Evolutionary conservation across 2,888 invertebrate species (phyloP), one percentile per base, ranked within the genome.

Genomic region (Apodemia hepburni): DNA sequence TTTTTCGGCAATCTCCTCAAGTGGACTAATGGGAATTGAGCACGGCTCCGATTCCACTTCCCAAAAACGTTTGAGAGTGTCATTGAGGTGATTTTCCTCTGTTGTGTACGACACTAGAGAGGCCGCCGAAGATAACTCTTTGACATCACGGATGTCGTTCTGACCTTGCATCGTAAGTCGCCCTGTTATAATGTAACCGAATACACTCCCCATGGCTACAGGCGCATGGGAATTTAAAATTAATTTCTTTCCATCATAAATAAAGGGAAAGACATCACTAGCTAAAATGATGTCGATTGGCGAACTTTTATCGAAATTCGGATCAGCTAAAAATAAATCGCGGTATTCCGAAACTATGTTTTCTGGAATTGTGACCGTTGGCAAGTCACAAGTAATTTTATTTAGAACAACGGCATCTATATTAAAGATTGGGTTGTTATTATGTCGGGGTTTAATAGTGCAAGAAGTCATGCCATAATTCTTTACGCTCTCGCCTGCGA

Each of bases 1-100:
- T n/a, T 61, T 33, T 61, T 64, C 64, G 5, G 63, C 63, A 12
- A 64, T 38, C 45, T 62, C 22, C 18, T 66, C 66, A 8, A 45
- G n/a, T 4, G 64, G 61, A 22, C 38, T 61, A 12, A 29, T 42
- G 11, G 64, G 42, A 18, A 47, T 17, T 17, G 47, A 17, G 47
- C 47, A 47, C 47, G 47, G 17, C 9, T 9, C 49, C 2, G 59
- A 29, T 58, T 67, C 67, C 8, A 65, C 58, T 33, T 67, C 67
- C 67, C 67, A 67, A 61, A 67, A 65, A 47, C n/a, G 12, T 57
- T 42, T 42, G 27, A 61, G 54, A 38, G 42, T 42, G n/a, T 61
- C n/a, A 27, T 61, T 42, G 2, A 61, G 29, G 1, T 18, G 15
- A 27, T 61, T 35, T 61, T 58, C 45, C 7, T 38, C 11, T 3